A percentile compares a stretch with the other conserved stretches of the same genome.
These are phyloP conservation scores for Stramonita haemastoma DNA, from an alignment of 2,888 invertebrate species.

Conservation along the genomic window DNA sequence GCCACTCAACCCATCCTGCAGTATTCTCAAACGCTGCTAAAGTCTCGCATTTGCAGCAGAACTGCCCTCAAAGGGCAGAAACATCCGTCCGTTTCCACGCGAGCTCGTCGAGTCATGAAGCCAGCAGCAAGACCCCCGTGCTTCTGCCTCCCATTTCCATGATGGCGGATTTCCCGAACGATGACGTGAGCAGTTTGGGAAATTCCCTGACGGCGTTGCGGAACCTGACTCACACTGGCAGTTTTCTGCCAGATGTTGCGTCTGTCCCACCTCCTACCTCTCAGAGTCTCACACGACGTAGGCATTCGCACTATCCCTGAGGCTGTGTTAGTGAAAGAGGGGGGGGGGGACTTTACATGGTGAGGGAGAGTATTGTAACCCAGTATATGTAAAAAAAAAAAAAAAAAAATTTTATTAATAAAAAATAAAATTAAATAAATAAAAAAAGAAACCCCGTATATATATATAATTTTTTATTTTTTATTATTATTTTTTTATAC, in stretches of 20 bases:
- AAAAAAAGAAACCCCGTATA: too few species aligned
- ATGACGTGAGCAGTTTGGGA: neutral
- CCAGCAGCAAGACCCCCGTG: neutral
- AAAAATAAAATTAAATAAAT: too few species aligned
- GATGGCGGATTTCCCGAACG: constrained; percentile 1
- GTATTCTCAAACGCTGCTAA: neutral
- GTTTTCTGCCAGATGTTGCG: neutral
- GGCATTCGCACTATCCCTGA: neutral
- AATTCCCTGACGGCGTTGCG: neutral
- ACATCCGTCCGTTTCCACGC: neutral
- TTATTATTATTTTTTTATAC: too few species aligned
- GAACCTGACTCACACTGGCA: neutral
- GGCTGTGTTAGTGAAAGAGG: neutral
- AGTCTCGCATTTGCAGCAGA: neutral
- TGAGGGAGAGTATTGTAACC: too few species aligned
- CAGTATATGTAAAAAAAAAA: too few species aligned
- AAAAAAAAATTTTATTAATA: too few species aligned
- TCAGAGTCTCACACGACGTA: neutral
- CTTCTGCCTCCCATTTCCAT: constrained; percentile 7
- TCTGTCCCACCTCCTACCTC: neutral
- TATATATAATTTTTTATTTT: too few species aligned
- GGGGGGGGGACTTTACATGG: neutral
- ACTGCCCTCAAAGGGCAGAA: neutral
- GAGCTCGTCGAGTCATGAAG: neutral
- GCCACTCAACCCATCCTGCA: neutral